Evolutionary conservation across 2,797 vertebrate species (phyloP).

Genomic region (Hydrolagus colliei): DNA sequence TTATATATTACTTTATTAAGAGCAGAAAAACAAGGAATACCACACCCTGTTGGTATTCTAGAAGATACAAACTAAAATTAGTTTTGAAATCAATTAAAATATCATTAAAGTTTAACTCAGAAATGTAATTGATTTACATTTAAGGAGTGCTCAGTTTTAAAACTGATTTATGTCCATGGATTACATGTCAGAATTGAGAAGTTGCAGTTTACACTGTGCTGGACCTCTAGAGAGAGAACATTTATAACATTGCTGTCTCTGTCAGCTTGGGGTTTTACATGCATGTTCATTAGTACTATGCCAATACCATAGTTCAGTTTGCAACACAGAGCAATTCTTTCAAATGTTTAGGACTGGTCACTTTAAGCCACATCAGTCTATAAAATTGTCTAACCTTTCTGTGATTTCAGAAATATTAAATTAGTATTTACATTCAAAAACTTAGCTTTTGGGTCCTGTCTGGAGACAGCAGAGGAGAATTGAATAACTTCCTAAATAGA

Average conservation of each 20-base stretch:
- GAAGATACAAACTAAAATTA: not conserved
- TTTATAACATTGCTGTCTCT: conserved; percentile 2
- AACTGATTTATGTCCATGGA: conserved; percentile 31
- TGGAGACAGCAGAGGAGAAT: no score
- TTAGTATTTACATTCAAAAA: no score
- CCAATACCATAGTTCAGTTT: not conserved
- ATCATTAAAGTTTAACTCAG: not conserved
- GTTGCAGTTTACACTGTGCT: conserved; percentile 18
- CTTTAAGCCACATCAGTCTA: no score
- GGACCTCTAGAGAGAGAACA: conserved; percentile 6
- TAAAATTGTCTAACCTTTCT: no score
- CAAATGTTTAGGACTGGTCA: not conserved
- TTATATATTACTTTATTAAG: not conserved
- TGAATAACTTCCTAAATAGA: no score
- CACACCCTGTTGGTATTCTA: not conserved
- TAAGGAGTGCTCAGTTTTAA: conserved; percentile 12
- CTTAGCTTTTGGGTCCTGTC: no score
- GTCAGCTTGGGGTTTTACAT: not conserved
- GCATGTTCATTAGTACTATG: not conserved
- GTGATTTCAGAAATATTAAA: no score
- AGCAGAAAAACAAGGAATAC: not conserved
- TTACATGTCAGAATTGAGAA: conserved; percentile 14
- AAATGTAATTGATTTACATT: conserved; percentile 17
- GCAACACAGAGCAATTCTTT: not conserved
- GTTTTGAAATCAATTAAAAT: conserved; percentile 17